These are phyloP conservation scores for Melieria omissa DNA, from an alignment of 2,888 invertebrate genomes.

Conservation along the genomic window DNA sequence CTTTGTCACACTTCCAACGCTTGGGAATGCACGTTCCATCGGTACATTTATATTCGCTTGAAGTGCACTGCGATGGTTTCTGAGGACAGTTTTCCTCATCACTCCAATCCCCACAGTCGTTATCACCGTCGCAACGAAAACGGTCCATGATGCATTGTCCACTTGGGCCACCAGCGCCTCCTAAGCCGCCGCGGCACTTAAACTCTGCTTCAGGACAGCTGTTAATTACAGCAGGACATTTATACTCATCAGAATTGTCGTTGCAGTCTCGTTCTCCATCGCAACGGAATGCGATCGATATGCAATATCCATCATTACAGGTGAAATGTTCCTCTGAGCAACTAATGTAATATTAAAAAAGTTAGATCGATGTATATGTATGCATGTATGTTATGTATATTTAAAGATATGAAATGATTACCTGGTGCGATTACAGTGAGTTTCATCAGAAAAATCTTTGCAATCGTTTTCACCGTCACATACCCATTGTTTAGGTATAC, in stretches of 20 bases:
- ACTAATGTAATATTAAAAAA: slow-evolving; percentile 63
- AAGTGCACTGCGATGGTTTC: slow-evolving; percentile 74
- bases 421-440: slow-evolving; percentile 77
- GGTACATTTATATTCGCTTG: slow-evolving; percentile 79
- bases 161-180: slow-evolving; percentile 64
- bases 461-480: slow-evolving; percentile 87
- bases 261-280: slow-evolving; percentile 79
- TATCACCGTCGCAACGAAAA: slow-evolving; percentile 85
- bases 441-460: slow-evolving; percentile 81
- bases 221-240: slow-evolving; percentile 66
- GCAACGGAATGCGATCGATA: slow-evolving; percentile 78
- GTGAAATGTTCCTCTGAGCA: slow-evolving; percentile 80
- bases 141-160: slow-evolving; percentile 77
- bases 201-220: slow-evolving; percentile 80
- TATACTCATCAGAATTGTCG: slow-evolving; percentile 74
- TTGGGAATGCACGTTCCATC: slow-evolving; percentile 84
- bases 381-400: no score
- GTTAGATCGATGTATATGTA: background rate
- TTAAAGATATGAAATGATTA: slow-evolving; percentile 64
- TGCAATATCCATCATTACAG: slow-evolving; percentile 79
- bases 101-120: slow-evolving; percentile 89
- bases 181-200: slow-evolving; percentile 75
- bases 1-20: slow-evolving; percentile 82
- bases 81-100: slow-evolving; percentile 84
- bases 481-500: slow-evolving; percentile 79